Base-by-base conservation (phyloP, 2,113 vertebrate species). In the Sinocyclocheilus anophthalmus region DNA sequence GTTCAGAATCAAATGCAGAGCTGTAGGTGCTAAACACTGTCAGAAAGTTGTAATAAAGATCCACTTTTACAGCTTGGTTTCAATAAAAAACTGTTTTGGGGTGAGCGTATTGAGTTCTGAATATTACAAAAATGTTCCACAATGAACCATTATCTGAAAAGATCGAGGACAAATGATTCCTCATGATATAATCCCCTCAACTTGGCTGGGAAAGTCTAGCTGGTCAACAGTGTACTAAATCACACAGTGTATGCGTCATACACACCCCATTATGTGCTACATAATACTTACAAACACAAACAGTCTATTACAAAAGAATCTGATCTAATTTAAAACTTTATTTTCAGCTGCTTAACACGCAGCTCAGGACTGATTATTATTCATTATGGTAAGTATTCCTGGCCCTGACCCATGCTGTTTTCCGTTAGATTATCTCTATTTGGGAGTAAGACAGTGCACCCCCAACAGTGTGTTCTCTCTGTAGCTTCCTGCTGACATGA, bases 401-500 rank as follows among this genome's bases (percentile, higher is more conserved):
- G 26, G 33, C 53, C 20, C 20, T 42, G 84, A 78, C 65, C 57
- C 72, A 61, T 79, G 18, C 4, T 81, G 86, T 72, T 81, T 84
- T 81, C 78, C 37, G 82, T 88, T 89, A 82, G 70, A 65, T 84
- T 88, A 86, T 82, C 76, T 77, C 59, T 82, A 39, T 82, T 76
- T 84, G 57, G 14, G 82, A 84, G 24, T 42, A 55, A 81, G 61
- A 26, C 76, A 20, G 18, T 61, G 59, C 61, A 81, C 84, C 83
- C 63, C 42, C 72, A 87, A 81, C 13, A 37, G 61, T 81, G 87
- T 83, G 81, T 77, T 18, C 70, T 81, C 42, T 61, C 67, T 76
- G 48, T 48, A 76, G 83, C 75, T 85, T 82, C 59, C 45, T 76
- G 76, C 75, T 86, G 88, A 84, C 53, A 76, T 55, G n/a, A n/a